Conservation (phyloP, 2,888 invertebrate genomes). For the Archips xylosteana region DNA sequence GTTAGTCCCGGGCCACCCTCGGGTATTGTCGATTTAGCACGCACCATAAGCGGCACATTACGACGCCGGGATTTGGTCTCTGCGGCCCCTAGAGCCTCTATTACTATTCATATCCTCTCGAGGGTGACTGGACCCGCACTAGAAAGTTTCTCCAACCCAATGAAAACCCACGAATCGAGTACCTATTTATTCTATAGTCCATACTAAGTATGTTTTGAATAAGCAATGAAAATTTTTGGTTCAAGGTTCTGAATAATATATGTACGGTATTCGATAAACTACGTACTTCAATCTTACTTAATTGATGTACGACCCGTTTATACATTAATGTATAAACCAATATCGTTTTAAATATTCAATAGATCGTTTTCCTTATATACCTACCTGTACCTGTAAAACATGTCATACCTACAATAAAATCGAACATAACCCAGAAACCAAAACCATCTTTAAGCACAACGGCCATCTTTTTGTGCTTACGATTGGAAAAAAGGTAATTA, state of each 20-base stretch:
- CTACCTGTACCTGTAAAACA: background rate
- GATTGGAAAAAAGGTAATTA: slow-evolving; percentile 20
- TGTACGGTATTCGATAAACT: slow-evolving; percentile 18
- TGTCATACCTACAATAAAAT: background rate
- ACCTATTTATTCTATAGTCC: slow-evolving; percentile 43
- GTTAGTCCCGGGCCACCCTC: slow-evolving; percentile 65
- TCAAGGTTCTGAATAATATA: slow-evolving; percentile 48
- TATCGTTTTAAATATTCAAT: slow-evolving; percentile 5
- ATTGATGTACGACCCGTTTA: slow-evolving; percentile 11
- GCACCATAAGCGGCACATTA: slow-evolving; percentile 80
- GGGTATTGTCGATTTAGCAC: slow-evolving; percentile 83
- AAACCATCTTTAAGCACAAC: background rate
- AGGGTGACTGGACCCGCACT: slow-evolving; percentile 56
- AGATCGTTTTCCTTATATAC: slow-evolving; percentile 2
- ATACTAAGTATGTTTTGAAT: slow-evolving; percentile 3
- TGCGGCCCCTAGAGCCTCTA: slow-evolving; percentile 66
- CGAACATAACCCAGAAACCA: background rate
- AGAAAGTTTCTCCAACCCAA: slow-evolving; percentile 55
- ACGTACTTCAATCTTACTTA: slow-evolving; percentile 1
- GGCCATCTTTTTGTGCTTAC: background rate
- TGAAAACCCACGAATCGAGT: slow-evolving; percentile 61
- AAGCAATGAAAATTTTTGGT: slow-evolving; percentile 26
- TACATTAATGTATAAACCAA: background rate
- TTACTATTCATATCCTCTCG: slow-evolving; percentile 76
- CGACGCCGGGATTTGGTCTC: slow-evolving; percentile 56